Evolutionary conservation across 1,140 invertebrate genomes (phyloP), one percentile per base, ranked within the genome.

Genomic region (Macrocentrus cingulum): DNA sequence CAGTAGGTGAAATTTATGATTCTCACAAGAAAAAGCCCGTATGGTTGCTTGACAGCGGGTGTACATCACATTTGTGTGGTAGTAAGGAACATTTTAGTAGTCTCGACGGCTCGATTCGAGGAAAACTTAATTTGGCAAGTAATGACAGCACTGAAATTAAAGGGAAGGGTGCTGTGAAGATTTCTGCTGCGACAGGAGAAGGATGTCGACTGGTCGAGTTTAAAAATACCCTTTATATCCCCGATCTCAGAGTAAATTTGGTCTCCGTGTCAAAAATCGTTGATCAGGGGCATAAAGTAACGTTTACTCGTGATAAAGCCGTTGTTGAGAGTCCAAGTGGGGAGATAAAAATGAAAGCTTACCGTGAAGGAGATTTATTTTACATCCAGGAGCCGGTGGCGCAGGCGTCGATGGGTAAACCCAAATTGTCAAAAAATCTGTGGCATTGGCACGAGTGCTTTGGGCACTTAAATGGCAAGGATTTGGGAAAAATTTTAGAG

Each of bases 211-310:
- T 50, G 9, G 39, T 70, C 11, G 45, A 56, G 7, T 56, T 68
- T 2, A 13, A 46, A 4, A 37, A 68, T 49, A 60, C 63, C 7
- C 53, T 68, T 36, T 65, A 53, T 53, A 65, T 68, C n/a, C 62
- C 63, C 8, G 60, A 68, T 20, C 55, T 70, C 61, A 25, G 51
- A 9, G 9, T 57, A 2, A 65, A 70, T 53, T 58, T 66, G 20
- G 39, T 68, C 16, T 70, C 66, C 36, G 63, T 70, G 23, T 44
- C 54, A 8, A 70, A 61, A 60, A 66, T 63, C 11, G 42, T 61
- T 11, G 53, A 63, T 19, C 59, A 59, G 46, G 62, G 53, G 19
- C 39, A 59, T 22, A 46, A 45, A 25, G 32, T 74, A 1, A 29
- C 2, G 56, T 63, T 41, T 7, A 42, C 0, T 37, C 4, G 48